Conservation (phyloP, 2,888 invertebrate species). For the Macroteleia sp. region DNA sequence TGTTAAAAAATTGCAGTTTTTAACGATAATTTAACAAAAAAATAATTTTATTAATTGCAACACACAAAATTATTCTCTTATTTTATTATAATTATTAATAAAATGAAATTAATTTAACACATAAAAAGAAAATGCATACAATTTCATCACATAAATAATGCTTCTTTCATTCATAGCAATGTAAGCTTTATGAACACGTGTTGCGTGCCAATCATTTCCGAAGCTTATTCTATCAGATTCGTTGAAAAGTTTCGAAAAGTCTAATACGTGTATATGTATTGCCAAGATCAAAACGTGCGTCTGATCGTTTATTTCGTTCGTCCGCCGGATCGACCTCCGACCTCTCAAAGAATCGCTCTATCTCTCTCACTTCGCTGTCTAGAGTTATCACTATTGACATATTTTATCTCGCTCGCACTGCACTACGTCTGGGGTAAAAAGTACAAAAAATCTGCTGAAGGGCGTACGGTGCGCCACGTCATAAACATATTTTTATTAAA, state of each 20-base stretch:
- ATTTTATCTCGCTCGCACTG: slow-evolving; percentile 43
- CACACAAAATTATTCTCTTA: too few species aligned
- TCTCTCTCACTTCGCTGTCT: slow-evolving; percentile 50
- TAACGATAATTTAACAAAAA: too few species aligned
- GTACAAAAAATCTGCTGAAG: slow-evolving; percentile 72
- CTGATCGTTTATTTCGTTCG: slow-evolving; percentile 56
- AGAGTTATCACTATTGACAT: slow-evolving; percentile 51
- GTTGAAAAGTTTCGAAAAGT: slow-evolving; percentile 67
- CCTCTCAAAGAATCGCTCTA: slow-evolving; percentile 72
- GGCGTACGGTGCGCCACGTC: slow-evolving; percentile 83
- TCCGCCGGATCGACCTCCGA: slow-evolving; percentile 78
- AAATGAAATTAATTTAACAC: too few species aligned
- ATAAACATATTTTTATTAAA: slow-evolving; percentile 84
- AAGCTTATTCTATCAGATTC: slow-evolving; percentile 47
- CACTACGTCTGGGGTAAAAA: slow-evolving; percentile 50
- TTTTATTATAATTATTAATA: too few species aligned
- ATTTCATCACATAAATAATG: too few species aligned
- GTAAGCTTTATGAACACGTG: too few species aligned
- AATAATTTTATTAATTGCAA: too few species aligned
- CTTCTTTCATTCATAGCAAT: too few species aligned
- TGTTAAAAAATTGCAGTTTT: too few species aligned
- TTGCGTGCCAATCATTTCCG: too few species aligned
- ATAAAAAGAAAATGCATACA: too few species aligned
- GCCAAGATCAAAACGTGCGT: slow-evolving; percentile 35
- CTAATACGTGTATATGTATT: slow-evolving; percentile 30